Conservation (phyloP, 2,888 invertebrate species). For the Terebella lapidaria region DNA sequence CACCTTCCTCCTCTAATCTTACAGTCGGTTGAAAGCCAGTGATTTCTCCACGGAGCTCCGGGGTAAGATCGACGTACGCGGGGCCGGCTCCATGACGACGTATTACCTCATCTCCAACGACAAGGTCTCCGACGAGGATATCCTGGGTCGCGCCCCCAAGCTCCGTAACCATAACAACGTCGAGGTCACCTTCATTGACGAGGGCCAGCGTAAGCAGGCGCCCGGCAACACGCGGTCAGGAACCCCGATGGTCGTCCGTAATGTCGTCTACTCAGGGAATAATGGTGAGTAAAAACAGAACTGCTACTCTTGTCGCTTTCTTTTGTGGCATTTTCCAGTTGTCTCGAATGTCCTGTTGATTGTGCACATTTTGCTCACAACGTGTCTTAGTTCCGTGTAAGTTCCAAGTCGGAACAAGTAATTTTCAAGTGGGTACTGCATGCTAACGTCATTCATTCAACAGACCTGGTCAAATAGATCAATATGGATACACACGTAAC, state of each 20-base stretch:
- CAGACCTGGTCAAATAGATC: no score
- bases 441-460: no score
- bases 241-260: not conserved
- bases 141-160: slow-evolving; percentile 1
- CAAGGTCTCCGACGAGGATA: slow-evolving; percentile 20
- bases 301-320: no score
- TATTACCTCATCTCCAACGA: slow-evolving; percentile 30
- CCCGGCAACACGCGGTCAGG: not conserved
- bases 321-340: no score
- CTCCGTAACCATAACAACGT: slow-evolving; percentile 4
- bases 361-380: no score
- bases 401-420: no score
- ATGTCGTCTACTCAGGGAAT: not conserved
- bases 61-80: slow-evolving; percentile 31
- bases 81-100: slow-evolving; percentile 28
- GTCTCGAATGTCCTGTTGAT: no score
- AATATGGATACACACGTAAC: no score
- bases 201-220: slow-evolving; percentile 11
- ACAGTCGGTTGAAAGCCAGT: slow-evolving; percentile 18
- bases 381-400: no score
- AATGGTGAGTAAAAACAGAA: no score
- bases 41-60: slow-evolving; percentile 30
- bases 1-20: no score
- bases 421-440: no score
- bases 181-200: slow-evolving; percentile 21